phyloP scores from a whole-genome alignment of 2,888 invertebrate genomes.

The Leptura quadrifasciata region DNA sequence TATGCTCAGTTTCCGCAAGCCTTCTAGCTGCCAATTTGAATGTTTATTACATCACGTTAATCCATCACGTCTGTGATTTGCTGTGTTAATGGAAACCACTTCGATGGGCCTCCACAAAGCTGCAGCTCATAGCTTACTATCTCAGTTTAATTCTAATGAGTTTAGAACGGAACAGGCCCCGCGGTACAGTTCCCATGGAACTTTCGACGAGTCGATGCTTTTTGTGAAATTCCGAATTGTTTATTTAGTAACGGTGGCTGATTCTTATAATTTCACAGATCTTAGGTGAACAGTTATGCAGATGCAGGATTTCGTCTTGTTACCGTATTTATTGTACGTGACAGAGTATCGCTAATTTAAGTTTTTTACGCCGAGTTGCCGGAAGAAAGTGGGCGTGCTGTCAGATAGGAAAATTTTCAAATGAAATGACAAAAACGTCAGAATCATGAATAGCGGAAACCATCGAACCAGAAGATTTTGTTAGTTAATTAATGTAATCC shows the following conservation, averaged over 20 bases:
- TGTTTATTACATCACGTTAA: slow-evolving; percentile 49
- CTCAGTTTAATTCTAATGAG: slow-evolving; percentile 7
- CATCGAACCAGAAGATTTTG: no score
- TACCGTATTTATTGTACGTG: background rate
- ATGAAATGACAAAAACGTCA: no score
- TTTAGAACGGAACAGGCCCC: background rate
- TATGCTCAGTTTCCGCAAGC: background rate
- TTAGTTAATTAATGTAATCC: no score
- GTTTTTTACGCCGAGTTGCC: no score
- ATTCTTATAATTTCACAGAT: background rate
- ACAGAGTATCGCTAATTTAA: background rate
- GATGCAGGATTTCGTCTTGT: background rate
- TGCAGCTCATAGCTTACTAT: slow-evolving; percentile 4
- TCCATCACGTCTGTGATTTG: slow-evolving; percentile 52
- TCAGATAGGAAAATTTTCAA: background rate
- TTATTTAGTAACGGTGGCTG: background rate
- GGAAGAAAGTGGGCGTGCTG: background rate
- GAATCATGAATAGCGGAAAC: no score
- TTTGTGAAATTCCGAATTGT: background rate
- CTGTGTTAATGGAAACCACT: slow-evolving; percentile 50
- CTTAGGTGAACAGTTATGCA: background rate
- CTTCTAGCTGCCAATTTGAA: slow-evolving; percentile 1
- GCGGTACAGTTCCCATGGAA: slow-evolving; percentile 7
- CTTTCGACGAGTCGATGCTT: background rate
- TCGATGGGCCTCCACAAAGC: slow-evolving; percentile 1